Percentiles rank a stretch among this genome's conserved stretches.
phyloP scores from a whole-genome alignment of 37 sponge, comb jelly and placozoan species.

The Amphimedon queenslandica region DNA sequence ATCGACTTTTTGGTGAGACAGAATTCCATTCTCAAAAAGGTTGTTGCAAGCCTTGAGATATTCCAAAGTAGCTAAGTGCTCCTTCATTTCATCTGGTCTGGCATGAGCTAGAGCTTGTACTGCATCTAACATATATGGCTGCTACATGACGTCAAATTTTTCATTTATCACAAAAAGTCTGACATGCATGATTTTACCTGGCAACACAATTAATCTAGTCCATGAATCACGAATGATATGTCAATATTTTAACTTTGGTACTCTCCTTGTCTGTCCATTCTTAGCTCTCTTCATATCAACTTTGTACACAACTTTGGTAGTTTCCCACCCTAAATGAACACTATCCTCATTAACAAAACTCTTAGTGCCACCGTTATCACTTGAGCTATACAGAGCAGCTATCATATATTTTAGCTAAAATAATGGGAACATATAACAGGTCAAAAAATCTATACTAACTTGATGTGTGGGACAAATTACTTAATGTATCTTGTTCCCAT shows the following conservation, averaged over 20 bases:
- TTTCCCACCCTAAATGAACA: constrained; percentile 14
- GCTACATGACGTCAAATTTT: background rate
- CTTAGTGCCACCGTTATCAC: constrained; percentile 11
- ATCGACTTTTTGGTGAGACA: constrained; percentile 9
- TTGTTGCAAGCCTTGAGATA: constrained; percentile 15
- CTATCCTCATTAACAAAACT: background rate
- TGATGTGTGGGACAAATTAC: constrained; percentile 18
- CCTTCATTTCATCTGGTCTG: background rate
- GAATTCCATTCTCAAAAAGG: constrained; percentile 18
- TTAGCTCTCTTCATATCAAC: background rate
- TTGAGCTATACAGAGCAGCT: constrained; percentile 8
- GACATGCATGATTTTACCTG: constrained; percentile 43
- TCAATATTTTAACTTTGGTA: constrained; percentile 2
- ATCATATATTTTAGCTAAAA: constrained; percentile 26
- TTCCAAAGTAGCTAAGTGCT: background rate
- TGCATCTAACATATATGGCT: constrained; percentile 21
- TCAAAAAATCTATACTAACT: background rate
- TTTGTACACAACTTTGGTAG: background rate
- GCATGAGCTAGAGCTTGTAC: constrained; percentile 10
- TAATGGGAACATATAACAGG: background rate
- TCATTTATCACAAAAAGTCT: background rate
- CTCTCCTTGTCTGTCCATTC: constrained; percentile 3
- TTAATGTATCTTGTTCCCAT: background rate
- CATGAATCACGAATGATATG: constrained; percentile 13
- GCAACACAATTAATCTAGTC: constrained; percentile 19